Evolutionary conservation across 2,797 vertebrate species (phyloP).

Genomic region (Myripristis murdjan): DNA sequence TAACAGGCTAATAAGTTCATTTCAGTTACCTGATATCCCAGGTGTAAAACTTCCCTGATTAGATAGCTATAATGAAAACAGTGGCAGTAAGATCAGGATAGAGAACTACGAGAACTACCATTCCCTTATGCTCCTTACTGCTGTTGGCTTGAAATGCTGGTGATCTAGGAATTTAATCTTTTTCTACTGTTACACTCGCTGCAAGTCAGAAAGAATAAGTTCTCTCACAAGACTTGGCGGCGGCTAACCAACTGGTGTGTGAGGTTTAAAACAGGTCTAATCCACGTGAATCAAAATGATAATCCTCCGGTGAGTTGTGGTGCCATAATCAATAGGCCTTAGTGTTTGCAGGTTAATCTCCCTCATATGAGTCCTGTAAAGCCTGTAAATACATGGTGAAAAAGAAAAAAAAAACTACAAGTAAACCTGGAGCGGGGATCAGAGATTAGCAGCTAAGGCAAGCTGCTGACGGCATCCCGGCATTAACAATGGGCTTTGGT

Average conservation of each 20-base stretch:
- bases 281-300: slow-evolving; percentile 45
- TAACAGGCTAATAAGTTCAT: too few species aligned
- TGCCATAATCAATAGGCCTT: slow-evolving; percentile 72
- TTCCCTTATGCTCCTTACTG: background rate
- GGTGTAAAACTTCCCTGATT: too few species aligned
- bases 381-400: slow-evolving; percentile 64
- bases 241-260: background rate
- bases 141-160: background rate
- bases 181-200: background rate
- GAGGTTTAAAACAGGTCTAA: slow-evolving; percentile 47
- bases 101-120: too few species aligned
- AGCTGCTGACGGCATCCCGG: slow-evolving; percentile 33
- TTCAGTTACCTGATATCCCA: too few species aligned
- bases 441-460: slow-evolving; percentile 68
- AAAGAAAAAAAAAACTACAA: slow-evolving; percentile 30
- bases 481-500: slow-evolving; percentile 61
- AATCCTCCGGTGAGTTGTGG: slow-evolving; percentile 16
- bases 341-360: slow-evolving; percentile 81
- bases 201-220: background rate
- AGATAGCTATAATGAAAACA: too few species aligned
- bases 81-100: too few species aligned
- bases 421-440: slow-evolving; percentile 51
- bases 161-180: background rate
- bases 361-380: slow-evolving; percentile 80
- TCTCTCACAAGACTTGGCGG: slow-evolving; percentile 45